Evolutionary conservation across 2,113 vertebrate genomes (phyloP).

Genomic region (Alectura lathami): DNA sequence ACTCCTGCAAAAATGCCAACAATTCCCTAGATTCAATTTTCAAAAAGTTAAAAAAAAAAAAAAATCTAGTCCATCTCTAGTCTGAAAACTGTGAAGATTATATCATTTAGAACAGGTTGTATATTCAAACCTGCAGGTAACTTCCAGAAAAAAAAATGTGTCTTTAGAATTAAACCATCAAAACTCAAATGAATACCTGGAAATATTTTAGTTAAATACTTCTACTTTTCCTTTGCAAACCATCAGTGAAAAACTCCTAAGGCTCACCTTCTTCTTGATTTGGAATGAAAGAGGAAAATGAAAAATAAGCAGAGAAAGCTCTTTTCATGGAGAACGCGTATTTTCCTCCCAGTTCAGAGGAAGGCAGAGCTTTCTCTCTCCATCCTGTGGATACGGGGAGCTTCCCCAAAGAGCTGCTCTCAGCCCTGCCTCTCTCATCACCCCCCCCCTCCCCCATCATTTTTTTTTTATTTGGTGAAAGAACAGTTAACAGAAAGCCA

Average conservation of each 20-base stretch:
- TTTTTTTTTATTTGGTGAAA: background rate
- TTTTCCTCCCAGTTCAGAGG: background rate
- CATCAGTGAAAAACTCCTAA: background rate
- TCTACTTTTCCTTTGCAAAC: background rate
- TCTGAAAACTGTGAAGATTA: background rate
- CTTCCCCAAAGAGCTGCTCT: background rate
- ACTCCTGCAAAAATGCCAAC: background rate
- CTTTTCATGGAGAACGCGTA: background rate
- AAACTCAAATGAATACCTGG: background rate
- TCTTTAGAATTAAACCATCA: background rate
- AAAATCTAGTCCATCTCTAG: too few species aligned
- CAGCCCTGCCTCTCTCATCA: background rate
- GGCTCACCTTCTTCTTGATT: background rate
- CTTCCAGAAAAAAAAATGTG: background rate
- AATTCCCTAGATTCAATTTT: background rate
- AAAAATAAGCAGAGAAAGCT: background rate
- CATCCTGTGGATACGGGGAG: background rate
- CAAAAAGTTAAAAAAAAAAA: background rate
- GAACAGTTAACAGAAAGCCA: background rate
- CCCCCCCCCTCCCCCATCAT: too few species aligned
- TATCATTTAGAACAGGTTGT: background rate
- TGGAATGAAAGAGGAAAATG: background rate
- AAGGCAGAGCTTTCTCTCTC: background rate
- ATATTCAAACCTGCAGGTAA: background rate
- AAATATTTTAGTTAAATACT: background rate